These are phyloP conservation scores for Bovichtus diacanthus DNA, from an alignment of 2,797 vertebrate genomes.

Conservation along the genomic window DNA sequence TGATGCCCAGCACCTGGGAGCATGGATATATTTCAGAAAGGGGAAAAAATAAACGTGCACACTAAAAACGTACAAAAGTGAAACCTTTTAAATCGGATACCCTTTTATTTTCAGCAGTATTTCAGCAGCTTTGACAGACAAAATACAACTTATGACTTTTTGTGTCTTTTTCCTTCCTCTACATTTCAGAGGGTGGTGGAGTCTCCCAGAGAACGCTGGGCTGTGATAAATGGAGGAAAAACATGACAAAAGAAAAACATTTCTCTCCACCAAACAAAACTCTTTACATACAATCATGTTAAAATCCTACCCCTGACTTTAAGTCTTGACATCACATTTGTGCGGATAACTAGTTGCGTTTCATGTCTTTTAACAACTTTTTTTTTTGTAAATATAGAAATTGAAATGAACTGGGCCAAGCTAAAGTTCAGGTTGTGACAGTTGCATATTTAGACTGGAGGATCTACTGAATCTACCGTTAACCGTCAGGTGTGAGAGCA, in stretches of 20 bases:
- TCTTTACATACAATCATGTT: constrained; percentile 55
- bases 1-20: too few relatives aligned
- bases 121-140: constrained; percentile 84
- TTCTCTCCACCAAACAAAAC: constrained; percentile 16
- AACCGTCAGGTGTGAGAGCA: neutral
- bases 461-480: neutral
- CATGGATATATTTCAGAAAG: too few relatives aligned
- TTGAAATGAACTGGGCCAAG: constrained; percentile 24
- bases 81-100: constrained; percentile 48
- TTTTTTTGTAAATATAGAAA: neutral
- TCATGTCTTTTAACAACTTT: neutral
- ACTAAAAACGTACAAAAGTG: neutral
- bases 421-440: neutral
- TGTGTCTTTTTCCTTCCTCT: constrained; percentile 37
- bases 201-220: constrained; percentile 1
- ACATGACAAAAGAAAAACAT: neutral
- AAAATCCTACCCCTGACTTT: constrained; percentile 28
- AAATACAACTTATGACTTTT: constrained; percentile 68
- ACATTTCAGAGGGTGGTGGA: constrained; percentile 29
- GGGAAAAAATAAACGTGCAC: too few relatives aligned
- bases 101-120: constrained; percentile 75
- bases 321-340: constrained; percentile 29
- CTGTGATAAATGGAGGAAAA: constrained; percentile 17
- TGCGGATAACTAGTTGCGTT: constrained; percentile 23
- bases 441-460: constrained; percentile 21